A percentile compares a stretch with the other conserved stretches of the same genome.
phyloP scores from a whole-genome alignment of 2,113 vertebrate genomes.

The Hucho hucho region DNA sequence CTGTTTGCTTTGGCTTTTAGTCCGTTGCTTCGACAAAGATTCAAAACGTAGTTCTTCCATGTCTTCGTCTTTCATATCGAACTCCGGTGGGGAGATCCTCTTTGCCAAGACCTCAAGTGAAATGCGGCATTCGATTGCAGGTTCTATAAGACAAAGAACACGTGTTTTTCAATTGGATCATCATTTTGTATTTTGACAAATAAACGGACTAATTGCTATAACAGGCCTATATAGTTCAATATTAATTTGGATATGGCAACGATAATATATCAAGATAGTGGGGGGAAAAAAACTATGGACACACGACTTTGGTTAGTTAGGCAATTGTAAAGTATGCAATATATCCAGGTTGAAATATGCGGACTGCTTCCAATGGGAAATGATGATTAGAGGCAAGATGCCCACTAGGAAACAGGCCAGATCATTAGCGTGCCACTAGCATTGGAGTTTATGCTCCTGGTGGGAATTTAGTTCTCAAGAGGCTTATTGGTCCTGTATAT shows the following conservation, averaged over 20 bases:
- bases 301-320: background rate
- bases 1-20: slow-evolving; percentile 48
- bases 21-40: slow-evolving; percentile 54
- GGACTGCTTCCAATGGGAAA: background rate
- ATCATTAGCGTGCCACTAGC: background rate
- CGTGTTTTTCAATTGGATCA: background rate
- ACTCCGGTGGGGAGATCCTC: slow-evolving; percentile 14
- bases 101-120: slow-evolving; percentile 56
- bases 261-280: background rate
- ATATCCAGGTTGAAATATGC: background rate
- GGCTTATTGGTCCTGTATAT: too few species aligned
- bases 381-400: background rate
- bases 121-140: slow-evolving; percentile 70
- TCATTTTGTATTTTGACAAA: background rate
- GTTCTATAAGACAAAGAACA: slow-evolving; percentile 60
- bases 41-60: slow-evolving; percentile 40
- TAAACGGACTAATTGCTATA: too few species aligned
- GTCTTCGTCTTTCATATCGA: slow-evolving; percentile 48
- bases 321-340: background rate
- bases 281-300: background rate
- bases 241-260: background rate
- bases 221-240: background rate
- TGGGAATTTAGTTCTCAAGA: too few species aligned
- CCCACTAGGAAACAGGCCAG: background rate
- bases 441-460: too few species aligned